Evolutionary conservation across 2,797 vertebrate genomes (phyloP), one percentile per base, ranked within the genome.

Genomic region (Loris lydekkerianus): DNA sequence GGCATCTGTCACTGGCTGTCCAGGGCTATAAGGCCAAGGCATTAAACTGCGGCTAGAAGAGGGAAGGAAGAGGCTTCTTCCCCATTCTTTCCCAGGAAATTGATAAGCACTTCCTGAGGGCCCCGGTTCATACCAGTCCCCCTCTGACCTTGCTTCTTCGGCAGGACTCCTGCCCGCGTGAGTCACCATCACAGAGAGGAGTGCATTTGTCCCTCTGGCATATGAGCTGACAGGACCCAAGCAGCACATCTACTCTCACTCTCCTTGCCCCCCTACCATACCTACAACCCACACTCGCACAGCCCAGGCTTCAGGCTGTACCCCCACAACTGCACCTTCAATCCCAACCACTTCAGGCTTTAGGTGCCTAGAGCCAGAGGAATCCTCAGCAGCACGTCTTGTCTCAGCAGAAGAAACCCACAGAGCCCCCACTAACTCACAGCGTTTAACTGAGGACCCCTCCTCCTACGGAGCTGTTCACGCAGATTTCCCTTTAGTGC

Each of bases 61-160:
- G 3, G 77, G 43, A 34, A 18, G n/a, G 60, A 10, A 67, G 31
- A 40, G 10, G n/a, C 14, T 13, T 29, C 13, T 46, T 11, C 21
- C 75, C 43, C 18, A 37, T 43, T 65, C 20, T 56, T 27, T 37
- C 9, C n/a, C 17, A 37, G 61, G 73, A 60, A 29, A 56, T 7
- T 7, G 6, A 46, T 4, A 2, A 37, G 37, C 7, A 1, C 0
- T 3, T 92, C 53, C 80, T 43, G 1, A 5, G 14, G 60, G 23
- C 21, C 25, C 15, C 0, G 6, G 29, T 10, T 9, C 23, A 9
- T 1, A 23, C 37, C 11, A 0, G 5, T 7, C 5, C 10, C 10
- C 21, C 60, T 29, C 29, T 29, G 11, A 11, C 15, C 11, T 6
- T 3, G 0, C 14, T 78, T 18, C 17, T 31, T 17, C 67, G 23